A percentile compares a stretch with the other conserved stretches of the same genome.
phyloP scores from a whole-genome alignment of 2,113 vertebrate species.

The Salvelinus sp. region DNA sequence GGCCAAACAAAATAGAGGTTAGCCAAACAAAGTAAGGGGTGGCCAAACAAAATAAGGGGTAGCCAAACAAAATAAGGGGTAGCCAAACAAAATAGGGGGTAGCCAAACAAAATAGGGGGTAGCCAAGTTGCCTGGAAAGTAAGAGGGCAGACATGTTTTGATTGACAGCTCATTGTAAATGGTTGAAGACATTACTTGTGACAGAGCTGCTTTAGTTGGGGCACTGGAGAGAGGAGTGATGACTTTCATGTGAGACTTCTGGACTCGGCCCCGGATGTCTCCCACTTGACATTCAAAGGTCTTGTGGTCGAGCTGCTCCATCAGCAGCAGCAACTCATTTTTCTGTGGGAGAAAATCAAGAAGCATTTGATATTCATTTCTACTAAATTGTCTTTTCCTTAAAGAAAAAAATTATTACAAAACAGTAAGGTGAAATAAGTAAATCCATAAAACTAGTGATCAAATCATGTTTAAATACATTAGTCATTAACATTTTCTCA shows the following conservation, averaged over 20 bases:
- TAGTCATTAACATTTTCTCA: background rate
- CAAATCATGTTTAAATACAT: background rate
- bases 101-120: too few species aligned
- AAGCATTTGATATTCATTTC: background rate
- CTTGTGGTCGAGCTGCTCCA: conserved; percentile 71
- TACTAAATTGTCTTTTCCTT: background rate
- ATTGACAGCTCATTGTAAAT: too few species aligned
- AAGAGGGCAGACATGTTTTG: too few species aligned
- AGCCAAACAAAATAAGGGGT: too few species aligned
- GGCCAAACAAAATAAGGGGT: too few species aligned
- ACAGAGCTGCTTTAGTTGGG: background rate
- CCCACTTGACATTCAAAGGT: conserved; percentile 80
- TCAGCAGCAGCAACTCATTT: conserved; percentile 78
- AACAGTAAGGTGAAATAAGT: background rate
- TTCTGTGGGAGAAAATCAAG: conserved; percentile 55
- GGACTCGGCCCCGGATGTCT: conserved; percentile 68
- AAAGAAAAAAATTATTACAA: background rate
- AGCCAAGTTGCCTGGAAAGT: too few species aligned
- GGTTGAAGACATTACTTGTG: conserved; percentile 50
- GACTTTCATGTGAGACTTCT: conserved; percentile 75
- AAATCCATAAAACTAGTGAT: background rate
- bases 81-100: too few species aligned
- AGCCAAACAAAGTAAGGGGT: too few species aligned
- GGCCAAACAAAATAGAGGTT: too few species aligned
- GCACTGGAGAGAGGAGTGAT: conserved; percentile 72